Evolutionary conservation across 2,888 invertebrate species (phyloP).

Genomic region (Coecobrya sp.): DNA sequence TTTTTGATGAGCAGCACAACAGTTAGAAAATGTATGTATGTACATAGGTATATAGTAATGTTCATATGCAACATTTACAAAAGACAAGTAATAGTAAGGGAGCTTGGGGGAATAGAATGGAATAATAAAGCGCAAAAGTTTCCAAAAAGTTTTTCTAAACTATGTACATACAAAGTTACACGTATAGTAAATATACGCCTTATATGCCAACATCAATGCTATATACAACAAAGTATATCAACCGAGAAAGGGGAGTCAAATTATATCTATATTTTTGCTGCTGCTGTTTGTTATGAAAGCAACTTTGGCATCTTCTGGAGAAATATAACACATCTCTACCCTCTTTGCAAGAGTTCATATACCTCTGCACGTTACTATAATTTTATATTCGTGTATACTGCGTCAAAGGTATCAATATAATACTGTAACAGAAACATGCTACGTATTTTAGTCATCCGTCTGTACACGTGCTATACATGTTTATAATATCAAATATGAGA

Average conservation of each 20-base stretch:
- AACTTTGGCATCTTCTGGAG: conserved; percentile 3
- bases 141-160: conserved; percentile 23
- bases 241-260: conserved; percentile 19
- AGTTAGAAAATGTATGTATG: neutral
- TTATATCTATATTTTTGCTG: neutral
- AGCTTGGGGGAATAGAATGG: conserved; percentile 60
- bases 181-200: neutral
- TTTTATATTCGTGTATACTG: neutral
- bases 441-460: conserved; percentile 16
- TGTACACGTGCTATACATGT: conserved; percentile 50
- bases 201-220: neutral
- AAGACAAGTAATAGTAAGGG: conserved; percentile 46
- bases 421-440: neutral
- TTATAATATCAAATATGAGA: neutral
- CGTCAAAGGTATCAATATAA: neutral
- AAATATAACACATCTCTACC: neutral
- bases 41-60: too few relatives aligned
- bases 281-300: conserved; percentile 16
- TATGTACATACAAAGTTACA: neutral
- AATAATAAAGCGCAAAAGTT: conserved; percentile 61
- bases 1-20: conserved; percentile 24
- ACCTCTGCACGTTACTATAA: neutral
- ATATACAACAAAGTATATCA: neutral
- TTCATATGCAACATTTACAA: conserved; percentile 17
- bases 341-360: neutral